phyloP scores from a whole-genome alignment of 1,140 invertebrate species.

The Anastatus disparis region DNA sequence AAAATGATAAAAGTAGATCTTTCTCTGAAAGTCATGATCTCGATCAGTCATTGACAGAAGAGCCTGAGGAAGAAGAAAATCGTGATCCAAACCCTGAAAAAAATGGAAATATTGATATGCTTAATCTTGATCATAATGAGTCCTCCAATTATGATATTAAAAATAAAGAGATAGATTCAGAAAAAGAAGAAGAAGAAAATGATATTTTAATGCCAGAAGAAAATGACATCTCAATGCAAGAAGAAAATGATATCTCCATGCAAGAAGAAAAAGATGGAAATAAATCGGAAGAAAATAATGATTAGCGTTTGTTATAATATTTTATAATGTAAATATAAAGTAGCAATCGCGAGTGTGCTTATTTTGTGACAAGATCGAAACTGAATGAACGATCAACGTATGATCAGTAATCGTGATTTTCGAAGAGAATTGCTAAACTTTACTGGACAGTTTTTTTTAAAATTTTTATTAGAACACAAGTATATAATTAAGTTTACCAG shows the following conservation, averaged over 20 bases:
- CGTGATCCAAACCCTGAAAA: conserved; percentile 64
- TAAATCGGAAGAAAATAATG: conserved; percentile 55
- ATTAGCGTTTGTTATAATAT: conserved; percentile 55
- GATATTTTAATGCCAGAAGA: conserved; percentile 5
- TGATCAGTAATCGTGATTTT: conserved; percentile 26
- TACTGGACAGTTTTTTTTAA: conserved; percentile 16
- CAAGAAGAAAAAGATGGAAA: conserved; percentile 46
- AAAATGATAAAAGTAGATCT: conserved; percentile 55
- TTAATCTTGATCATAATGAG: background rate
- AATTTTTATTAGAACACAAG: conserved; percentile 26
- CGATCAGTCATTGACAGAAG: conserved; percentile 47
- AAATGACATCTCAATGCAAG: conserved; percentile 43
- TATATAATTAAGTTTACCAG: conserved; percentile 4
- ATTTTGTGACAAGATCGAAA: conserved; percentile 17
- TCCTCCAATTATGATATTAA: background rate
- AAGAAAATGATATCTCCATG: conserved; percentile 45
- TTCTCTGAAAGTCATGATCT: conserved; percentile 40
- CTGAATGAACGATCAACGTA: conserved; percentile 23
- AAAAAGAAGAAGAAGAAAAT: conserved; percentile 28
- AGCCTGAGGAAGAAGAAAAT: conserved; percentile 62
- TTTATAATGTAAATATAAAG: conserved; percentile 52
- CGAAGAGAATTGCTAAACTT: background rate
- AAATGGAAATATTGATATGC: conserved; percentile 39
- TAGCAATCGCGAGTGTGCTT: conserved; percentile 35
- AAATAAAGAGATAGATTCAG: background rate